Conservation (phyloP, 2,113 vertebrate species). For the Thymallus thymallus region DNA sequence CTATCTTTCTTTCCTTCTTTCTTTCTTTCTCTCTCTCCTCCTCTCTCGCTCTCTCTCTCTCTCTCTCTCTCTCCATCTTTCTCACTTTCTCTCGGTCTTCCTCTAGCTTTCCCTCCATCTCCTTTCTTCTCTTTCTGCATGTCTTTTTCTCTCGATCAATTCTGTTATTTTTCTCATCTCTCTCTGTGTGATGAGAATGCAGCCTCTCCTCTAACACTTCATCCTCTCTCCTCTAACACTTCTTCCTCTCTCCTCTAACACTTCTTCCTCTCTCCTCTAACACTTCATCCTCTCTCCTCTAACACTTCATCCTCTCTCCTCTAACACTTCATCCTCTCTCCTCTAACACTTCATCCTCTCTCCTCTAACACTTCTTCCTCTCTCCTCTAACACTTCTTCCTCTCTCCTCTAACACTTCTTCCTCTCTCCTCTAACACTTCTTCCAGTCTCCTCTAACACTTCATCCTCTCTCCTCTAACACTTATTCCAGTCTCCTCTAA, state of each 20-base stretch:
- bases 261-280: background rate
- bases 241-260: background rate
- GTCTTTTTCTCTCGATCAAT: constrained; percentile 14
- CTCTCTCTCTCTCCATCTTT: background rate
- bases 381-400: background rate
- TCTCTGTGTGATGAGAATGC: constrained; percentile 17
- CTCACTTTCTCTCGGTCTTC: background rate
- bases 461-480: no score
- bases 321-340: background rate
- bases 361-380: background rate
- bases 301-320: background rate
- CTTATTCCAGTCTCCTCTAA: no score
- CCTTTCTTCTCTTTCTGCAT: background rate
- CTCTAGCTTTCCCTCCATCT: background rate
- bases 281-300: background rate
- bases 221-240: background rate
- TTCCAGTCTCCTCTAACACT: no score
- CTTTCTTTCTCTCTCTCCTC: background rate
- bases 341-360: background rate
- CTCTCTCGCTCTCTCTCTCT: constrained; percentile 12
- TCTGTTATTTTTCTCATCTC: background rate
- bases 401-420: background rate
- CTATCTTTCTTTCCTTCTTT: background rate
- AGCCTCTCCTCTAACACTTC: background rate
- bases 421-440: no score